phyloP scores from a whole-genome alignment of 2,113 vertebrate genomes.

The Todiramphus saurophagus region DNA sequence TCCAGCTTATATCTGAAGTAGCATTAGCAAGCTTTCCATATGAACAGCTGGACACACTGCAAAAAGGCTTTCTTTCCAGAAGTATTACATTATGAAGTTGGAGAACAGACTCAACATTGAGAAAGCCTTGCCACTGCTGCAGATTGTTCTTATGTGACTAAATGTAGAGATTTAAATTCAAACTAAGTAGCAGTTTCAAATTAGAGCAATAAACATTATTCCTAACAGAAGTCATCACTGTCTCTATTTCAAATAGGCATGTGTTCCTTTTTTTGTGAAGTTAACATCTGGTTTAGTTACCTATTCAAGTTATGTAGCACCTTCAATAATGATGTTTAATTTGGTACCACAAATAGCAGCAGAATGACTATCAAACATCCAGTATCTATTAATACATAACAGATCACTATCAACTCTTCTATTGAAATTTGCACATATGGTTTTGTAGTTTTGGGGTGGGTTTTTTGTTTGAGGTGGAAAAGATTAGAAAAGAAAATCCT shows the following conservation, averaged over 20 bases:
- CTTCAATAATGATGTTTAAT: background rate
- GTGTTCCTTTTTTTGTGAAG: background rate
- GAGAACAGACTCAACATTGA: background rate
- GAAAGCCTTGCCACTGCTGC: background rate
- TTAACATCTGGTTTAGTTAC: background rate
- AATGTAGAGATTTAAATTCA: conserved; percentile 17
- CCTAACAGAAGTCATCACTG: background rate
- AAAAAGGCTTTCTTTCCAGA: background rate
- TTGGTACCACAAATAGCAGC: background rate
- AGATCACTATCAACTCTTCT: background rate
- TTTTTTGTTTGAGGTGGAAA: background rate
- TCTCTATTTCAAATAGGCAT: background rate
- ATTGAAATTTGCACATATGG: background rate
- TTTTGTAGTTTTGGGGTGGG: background rate
- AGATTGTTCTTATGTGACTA: background rate
- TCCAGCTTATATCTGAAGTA: background rate
- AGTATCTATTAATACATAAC: background rate
- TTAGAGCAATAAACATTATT: conserved; percentile 13
- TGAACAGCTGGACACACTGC: background rate
- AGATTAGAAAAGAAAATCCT: background rate
- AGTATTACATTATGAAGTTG: background rate
- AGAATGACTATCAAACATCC: background rate
- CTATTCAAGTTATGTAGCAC: background rate
- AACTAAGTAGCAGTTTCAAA: conserved; percentile 49
- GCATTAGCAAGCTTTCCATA: background rate